Base-by-base conservation (phyloP, 2,797 vertebrate species). In the Lacerta bilineata region DNA sequence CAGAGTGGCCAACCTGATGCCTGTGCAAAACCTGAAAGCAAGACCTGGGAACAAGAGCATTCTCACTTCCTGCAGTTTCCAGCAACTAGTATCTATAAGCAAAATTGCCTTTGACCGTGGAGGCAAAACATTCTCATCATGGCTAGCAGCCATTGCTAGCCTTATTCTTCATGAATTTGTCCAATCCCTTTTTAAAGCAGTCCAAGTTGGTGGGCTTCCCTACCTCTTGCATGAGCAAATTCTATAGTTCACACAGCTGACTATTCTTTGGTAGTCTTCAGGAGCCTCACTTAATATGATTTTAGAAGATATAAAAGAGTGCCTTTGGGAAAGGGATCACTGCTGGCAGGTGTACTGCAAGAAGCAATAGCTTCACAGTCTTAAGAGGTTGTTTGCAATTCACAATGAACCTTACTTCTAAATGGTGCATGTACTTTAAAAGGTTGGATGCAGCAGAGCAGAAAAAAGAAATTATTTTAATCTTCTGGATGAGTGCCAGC, bases 391-490 rank as follows among this genome's bases (percentile, higher is more conserved):
- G 69, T 50, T 89, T 85, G 71, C 69, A 36, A 81, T 85, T 85
- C 59, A 89, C 25, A 85, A 2, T 69, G 33, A 85, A 76, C 43
- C 87, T 85, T 76, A 89, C 46, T 85, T 85, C 84, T 86, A 68
- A 75, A 76, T 82, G 69, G 84, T 81, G 41, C 25, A 25, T 89
- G n/a, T 41, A 85, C 77, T 76, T 85, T 76, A 76, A 86, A 89
- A 85, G 78, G 61, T 72, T 85, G 78, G 43, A 25, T 76, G 78
- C 84, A 82, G 39, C 15, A 68, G 71, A 82, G 84, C 83, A 85
- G 72, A 77, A 82, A 85, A 69, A 82, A 82, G 71, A 66, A 80
- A 84, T 88, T 75, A 85, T 81, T 89, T 86, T 89, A 85, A 82
- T 82, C 43, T 43, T 76, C 33, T 82, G 78, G 72, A 50, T 76